Evolutionary conservation across 2,888 invertebrate species (phyloP).

Genomic region (Hofmannophila pseudospretella): DNA sequence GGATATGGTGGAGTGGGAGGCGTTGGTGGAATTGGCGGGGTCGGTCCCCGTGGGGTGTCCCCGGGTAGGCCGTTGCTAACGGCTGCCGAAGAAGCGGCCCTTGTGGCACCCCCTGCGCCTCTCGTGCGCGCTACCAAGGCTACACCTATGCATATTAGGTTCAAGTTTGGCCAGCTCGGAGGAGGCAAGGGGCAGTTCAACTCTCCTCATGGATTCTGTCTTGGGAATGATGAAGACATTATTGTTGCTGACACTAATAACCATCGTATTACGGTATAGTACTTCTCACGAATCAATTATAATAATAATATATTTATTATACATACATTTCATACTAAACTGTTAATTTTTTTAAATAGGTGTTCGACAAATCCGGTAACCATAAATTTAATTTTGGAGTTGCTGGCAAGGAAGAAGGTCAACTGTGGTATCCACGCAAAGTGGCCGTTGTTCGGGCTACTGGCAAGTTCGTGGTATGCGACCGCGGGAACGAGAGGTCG

Average conservation of each 20-base stretch:
- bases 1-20: slow-evolving; percentile 63
- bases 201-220: slow-evolving; percentile 97
- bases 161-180: slow-evolving; percentile 96
- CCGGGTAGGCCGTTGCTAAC: slow-evolving; percentile 64
- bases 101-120: slow-evolving; percentile 69
- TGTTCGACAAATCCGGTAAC: slow-evolving; percentile 95
- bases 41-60: slow-evolving; percentile 74
- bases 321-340: no score
- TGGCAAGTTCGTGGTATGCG: slow-evolving; percentile 97
- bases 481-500: slow-evolving; percentile 96
- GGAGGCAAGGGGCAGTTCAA: slow-evolving; percentile 96
- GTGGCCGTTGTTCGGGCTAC: slow-evolving; percentile 93
- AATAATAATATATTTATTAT: no score
- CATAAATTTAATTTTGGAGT: slow-evolving; percentile 97
- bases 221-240: slow-evolving; percentile 96
- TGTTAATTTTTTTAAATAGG: slow-evolving; percentile 71
- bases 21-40: slow-evolving; percentile 64
- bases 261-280: slow-evolving; percentile 91
- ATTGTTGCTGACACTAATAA: slow-evolving; percentile 98
- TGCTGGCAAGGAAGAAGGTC: slow-evolving; percentile 96
- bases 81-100: slow-evolving; percentile 62
- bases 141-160: slow-evolving; percentile 91
- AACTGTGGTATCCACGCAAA: slow-evolving; percentile 97
- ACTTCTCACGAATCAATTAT: no score
- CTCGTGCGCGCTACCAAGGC: slow-evolving; percentile 83